phyloP scores from a whole-genome alignment of 2,888 invertebrate species.

The Altica lythri region DNA sequence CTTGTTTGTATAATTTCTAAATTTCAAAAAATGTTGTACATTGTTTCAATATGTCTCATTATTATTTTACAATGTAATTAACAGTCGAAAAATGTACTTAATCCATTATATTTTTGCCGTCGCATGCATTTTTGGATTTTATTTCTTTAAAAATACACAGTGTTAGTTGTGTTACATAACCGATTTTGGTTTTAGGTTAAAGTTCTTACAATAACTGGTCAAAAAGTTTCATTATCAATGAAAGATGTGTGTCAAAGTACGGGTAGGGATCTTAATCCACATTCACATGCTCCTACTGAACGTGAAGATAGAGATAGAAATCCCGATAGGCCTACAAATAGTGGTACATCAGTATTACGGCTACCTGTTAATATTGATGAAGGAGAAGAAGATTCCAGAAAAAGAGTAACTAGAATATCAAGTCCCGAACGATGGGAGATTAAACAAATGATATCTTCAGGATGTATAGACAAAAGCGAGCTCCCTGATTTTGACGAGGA shows the following conservation, averaged over 20 bases:
- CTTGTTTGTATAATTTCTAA: no score
- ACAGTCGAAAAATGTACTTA: no score
- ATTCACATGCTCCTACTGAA: slow-evolving; percentile 69
- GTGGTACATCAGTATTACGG: slow-evolving; percentile 58
- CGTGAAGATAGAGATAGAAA: slow-evolving; percentile 80
- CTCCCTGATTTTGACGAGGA: slow-evolving; percentile 98
- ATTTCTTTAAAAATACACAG: no score
- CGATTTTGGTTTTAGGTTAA: slow-evolving; percentile 77
- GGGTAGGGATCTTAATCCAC: slow-evolving; percentile 93
- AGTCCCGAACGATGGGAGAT: slow-evolving; percentile 98
- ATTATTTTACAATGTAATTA: no score
- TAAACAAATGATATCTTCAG: slow-evolving; percentile 95
- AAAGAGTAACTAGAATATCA: slow-evolving; percentile 87
- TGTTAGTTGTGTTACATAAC: no score
- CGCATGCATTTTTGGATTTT: no score
- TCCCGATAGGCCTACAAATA: slow-evolving; percentile 84
- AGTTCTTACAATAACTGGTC: slow-evolving; percentile 89
- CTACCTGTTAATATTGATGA: slow-evolving; percentile 64
- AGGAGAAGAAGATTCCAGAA: slow-evolving; percentile 80
- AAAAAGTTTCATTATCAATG: slow-evolving; percentile 94
- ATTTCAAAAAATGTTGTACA: no score
- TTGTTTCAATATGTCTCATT: no score
- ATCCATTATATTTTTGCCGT: no score
- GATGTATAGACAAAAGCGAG: slow-evolving; percentile 89
- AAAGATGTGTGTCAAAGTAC: slow-evolving; percentile 97